These are phyloP conservation scores for Trematocara variabile DNA, from an alignment of 2,113 vertebrate genomes.

Conservation along the genomic window DNA sequence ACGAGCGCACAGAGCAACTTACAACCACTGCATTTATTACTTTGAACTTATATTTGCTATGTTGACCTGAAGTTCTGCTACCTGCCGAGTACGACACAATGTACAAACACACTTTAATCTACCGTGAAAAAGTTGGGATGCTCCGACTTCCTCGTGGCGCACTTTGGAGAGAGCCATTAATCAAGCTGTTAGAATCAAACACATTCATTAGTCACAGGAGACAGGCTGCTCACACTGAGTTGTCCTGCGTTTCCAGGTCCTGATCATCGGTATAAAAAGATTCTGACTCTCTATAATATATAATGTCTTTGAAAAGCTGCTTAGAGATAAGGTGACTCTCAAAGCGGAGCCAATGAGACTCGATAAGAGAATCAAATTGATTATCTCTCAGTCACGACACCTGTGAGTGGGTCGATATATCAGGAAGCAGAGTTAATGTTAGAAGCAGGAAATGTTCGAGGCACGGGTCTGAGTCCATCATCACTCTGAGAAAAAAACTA, in stretches of 20 bases:
- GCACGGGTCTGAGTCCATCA: neutral
- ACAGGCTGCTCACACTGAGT: neutral
- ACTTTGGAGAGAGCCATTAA: neutral
- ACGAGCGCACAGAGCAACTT: neutral
- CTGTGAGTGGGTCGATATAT: neutral
- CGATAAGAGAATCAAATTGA: accelerated
- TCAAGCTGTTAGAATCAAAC: neutral
- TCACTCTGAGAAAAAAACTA: neutral
- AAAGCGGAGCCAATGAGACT: neutral
- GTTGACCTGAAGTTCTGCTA: neutral
- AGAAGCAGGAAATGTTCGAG: neutral
- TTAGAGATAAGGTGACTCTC: neutral
- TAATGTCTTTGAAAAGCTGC: neutral
- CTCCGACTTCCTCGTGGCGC: accelerated
- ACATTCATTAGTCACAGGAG: neutral
- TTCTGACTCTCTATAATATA: neutral
- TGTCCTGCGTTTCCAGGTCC: neutral
- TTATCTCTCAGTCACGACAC: accelerated
- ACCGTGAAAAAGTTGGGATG: neutral
- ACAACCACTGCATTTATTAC: accelerated
- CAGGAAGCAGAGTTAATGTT: neutral
- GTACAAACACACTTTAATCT: neutral
- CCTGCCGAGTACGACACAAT: accelerated
- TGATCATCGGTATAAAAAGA: neutral
- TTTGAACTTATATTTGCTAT: neutral